Evolutionary conservation across 2,797 vertebrate species (phyloP), one percentile per base, ranked within the genome.

Genomic region (Pitangus sulphuratus): DNA sequence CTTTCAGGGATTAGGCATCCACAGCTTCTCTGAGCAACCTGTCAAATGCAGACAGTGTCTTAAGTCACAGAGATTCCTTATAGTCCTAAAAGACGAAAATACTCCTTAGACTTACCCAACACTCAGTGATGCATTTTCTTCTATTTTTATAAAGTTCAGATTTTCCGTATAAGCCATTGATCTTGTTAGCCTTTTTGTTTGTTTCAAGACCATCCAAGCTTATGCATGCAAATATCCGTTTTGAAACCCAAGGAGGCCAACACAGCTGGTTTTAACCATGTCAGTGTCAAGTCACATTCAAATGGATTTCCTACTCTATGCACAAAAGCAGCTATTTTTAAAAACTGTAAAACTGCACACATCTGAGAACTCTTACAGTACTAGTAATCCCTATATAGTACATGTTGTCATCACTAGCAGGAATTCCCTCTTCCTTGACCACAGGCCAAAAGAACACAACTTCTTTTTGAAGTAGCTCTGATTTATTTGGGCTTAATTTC

Each of bases 311-410:
- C 60, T 87, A 77, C 70, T 64, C 64, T 78, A 33, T 42, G 60
- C 61, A 88, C 53, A 86, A 91, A 96, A 91, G 53, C 54, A 90
- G 65, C 72, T 93, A 88, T 96, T 96, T 93, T 94, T 85, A 93
- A 94, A 94, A 93, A 68, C 47, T 84, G 57, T 68, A 79, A 93
- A 93, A 82, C 62, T 78, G 24, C 50, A 54, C 39, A 62, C 84
- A 93, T 95, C 81, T 94, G 92, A 80, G 83, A 92, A 20, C 54
- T 21, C 81, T 95, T 90, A 93, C n/a, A 79, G 47, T 53, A 39
- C 37, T 71, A 81, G 70, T 68, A 91, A 94, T 84, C 65, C 22
- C 50, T 74, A 28, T 87, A 84, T 31, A 87, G 71, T 51, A 39
- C 64, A 25, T 28, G 74, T 47, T 95, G 80, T 92, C 90, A 92